Evolutionary conservation across 2,797 vertebrate genomes (phyloP).

Genomic region (Rhinatrema bivittatum): DNA sequence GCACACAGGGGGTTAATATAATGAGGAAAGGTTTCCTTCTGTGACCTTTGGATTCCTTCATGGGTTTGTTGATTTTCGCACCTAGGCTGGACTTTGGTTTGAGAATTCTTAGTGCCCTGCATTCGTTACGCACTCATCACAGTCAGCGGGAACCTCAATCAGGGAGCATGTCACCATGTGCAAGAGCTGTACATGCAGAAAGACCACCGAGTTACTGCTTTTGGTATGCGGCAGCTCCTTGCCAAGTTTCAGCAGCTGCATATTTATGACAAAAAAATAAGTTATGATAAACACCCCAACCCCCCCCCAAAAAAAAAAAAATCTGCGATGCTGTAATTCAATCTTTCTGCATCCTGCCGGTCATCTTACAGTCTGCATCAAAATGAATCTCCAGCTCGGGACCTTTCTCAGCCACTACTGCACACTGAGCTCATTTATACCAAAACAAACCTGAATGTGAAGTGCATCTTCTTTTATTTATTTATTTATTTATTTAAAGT

Average conservation of each 20-base stretch:
- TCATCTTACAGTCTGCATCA: no score
- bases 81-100: slow-evolving; percentile 27
- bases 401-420: no score
- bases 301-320: neutral
- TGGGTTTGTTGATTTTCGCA: slow-evolving; percentile 18
- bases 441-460: no score
- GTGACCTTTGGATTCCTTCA: slow-evolving; percentile 5
- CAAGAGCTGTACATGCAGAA: slow-evolving; percentile 11
- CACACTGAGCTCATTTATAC: no score
- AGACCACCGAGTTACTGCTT: slow-evolving; percentile 25
- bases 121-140: slow-evolving; percentile 7
- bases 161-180: slow-evolving; percentile 7
- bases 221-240: slow-evolving; percentile 10
- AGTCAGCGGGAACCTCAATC: slow-evolving; percentile 35
- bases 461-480: no score
- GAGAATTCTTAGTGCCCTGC: slow-evolving; percentile 22
- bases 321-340: neutral
- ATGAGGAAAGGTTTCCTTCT: neutral
- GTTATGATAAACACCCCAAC: neutral
- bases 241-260: slow-evolving; percentile 34
- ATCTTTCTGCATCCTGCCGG: neutral
- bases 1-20: slow-evolving; percentile 15
- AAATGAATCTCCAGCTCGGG: no score
- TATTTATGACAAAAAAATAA: slow-evolving; percentile 10
- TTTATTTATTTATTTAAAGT: no score